These are phyloP conservation scores for Anguilla obscura DNA, from an alignment of 2,797 vertebrate species.

Conservation along the genomic window DNA sequence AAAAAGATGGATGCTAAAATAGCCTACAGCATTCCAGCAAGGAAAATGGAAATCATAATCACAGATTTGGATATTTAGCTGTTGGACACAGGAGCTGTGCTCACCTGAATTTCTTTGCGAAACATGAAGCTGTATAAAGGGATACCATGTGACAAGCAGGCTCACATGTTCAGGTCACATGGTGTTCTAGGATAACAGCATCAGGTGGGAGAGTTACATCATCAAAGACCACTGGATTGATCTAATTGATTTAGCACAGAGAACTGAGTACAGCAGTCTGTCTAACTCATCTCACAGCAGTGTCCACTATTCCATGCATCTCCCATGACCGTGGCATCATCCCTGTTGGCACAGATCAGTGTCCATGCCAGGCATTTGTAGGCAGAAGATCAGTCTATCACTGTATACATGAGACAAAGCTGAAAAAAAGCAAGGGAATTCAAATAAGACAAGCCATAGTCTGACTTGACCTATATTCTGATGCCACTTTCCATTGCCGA, in stretches of 20 bases:
- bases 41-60: background rate
- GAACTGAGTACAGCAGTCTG: background rate
- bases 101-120: background rate
- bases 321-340: background rate
- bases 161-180: background rate
- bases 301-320: background rate
- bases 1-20: no score
- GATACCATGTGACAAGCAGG: background rate
- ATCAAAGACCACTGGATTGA: conserved; percentile 4
- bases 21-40: no score
- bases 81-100: background rate
- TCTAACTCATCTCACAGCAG: background rate
- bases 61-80: background rate
- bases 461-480: background rate
- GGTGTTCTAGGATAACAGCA: background rate
- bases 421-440: background rate
- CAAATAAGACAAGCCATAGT: background rate
- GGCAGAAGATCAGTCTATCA: background rate
- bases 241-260: conserved; percentile 19
- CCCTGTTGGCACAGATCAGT: background rate
- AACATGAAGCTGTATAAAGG: background rate
- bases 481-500: background rate
- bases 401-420: background rate
- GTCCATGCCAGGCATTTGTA: background rate
- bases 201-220: background rate